These are phyloP conservation scores for Cinclus mexicanus DNA, from an alignment of 2,113 vertebrate genomes.

Conservation along the genomic window DNA sequence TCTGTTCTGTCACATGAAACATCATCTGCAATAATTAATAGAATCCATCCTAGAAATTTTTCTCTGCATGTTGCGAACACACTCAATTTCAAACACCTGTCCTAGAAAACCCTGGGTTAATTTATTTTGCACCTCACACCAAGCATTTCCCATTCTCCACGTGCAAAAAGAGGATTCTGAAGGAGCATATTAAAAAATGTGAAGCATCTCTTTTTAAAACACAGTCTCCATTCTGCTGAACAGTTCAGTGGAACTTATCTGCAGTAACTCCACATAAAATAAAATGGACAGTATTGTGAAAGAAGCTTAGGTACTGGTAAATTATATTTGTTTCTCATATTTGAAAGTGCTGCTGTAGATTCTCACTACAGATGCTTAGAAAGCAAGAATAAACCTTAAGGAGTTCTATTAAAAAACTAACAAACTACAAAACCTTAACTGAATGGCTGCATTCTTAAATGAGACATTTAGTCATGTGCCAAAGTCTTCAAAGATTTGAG, in stretches of 20 bases:
- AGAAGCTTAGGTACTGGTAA: background rate
- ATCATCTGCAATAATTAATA: background rate
- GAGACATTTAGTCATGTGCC: background rate
- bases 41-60: background rate
- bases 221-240: background rate
- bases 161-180: background rate
- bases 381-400: background rate
- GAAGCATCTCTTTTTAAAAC: background rate
- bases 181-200: background rate
- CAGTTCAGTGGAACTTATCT: background rate
- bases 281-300: too few species aligned
- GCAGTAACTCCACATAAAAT: background rate
- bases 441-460: background rate
- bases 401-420: background rate
- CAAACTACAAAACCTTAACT: background rate
- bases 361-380: background rate
- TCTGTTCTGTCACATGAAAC: background rate
- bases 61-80: background rate
- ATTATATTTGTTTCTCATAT: background rate
- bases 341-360: background rate
- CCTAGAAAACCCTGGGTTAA: rapidly evolving
- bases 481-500: background rate
- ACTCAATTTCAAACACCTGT: background rate
- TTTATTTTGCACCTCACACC: background rate
- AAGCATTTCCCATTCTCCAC: background rate